phyloP scores from a whole-genome alignment of 2,888 invertebrate species.

The Hyalella azteca region DNA sequence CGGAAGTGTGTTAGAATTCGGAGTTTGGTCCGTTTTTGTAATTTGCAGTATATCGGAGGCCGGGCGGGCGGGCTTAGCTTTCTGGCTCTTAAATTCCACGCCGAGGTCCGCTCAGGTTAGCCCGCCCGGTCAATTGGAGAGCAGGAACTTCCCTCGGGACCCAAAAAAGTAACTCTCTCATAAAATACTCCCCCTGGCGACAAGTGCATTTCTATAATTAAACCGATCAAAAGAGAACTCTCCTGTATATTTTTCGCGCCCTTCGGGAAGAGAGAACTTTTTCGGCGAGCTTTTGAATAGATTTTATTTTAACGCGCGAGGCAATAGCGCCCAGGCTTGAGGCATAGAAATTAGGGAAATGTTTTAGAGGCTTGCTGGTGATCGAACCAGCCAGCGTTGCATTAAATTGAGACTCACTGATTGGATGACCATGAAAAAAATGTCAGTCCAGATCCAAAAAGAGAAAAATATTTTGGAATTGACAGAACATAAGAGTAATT shows the following conservation, averaged over 20 bases:
- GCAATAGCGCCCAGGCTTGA: constrained; percentile 20
- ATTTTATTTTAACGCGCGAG: constrained; percentile 6
- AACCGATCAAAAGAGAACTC: constrained; percentile 34
- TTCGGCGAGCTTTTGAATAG: background rate
- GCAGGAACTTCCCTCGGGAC: constrained; percentile 2
- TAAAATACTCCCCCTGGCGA: constrained; percentile 13
- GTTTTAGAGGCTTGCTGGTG: background rate
- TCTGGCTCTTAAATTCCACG: no score
- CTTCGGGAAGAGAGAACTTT: background rate
- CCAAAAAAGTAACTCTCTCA: background rate
- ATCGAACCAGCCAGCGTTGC: constrained; percentile 7
- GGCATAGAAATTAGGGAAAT: constrained; percentile 18
- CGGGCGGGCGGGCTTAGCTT: no score
- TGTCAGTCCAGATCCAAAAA: background rate
- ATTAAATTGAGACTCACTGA: constrained; percentile 23
- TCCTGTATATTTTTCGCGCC: constrained; percentile 24
- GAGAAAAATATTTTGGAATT: background rate
- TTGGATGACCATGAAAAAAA: constrained; percentile 25
- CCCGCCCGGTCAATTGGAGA: background rate
- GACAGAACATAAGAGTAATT: no score
- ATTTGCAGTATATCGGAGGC: no score
- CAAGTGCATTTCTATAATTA: constrained; percentile 35
- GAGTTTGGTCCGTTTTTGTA: no score
- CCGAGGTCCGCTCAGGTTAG: no score
- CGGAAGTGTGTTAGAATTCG: no score